phyloP scores from a whole-genome alignment of 1,140 invertebrate genomes.

The Trigoniulus corallinus region DNA sequence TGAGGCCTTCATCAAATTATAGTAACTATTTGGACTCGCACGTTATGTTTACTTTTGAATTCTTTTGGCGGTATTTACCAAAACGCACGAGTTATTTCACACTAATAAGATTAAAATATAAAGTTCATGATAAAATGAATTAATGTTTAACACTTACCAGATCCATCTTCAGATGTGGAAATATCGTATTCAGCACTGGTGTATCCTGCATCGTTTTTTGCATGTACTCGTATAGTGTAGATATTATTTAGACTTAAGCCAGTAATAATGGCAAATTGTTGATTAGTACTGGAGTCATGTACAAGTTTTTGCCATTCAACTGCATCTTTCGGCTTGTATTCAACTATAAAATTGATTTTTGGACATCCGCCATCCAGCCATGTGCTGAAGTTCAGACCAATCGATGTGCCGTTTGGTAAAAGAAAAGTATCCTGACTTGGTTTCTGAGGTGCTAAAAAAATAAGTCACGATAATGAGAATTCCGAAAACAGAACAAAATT shows the following conservation, averaged over 20 bases:
- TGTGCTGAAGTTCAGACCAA: background rate
- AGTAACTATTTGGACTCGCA: too few relatives aligned
- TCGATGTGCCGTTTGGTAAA: background rate
- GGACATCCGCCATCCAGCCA: slow-evolving; percentile 7
- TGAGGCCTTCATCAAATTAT: too few relatives aligned
- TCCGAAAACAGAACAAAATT: too few relatives aligned
- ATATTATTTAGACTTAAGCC: background rate
- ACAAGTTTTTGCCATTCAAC: background rate
- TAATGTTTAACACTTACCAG: too few relatives aligned
- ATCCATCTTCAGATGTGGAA: background rate
- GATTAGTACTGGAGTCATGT: background rate
- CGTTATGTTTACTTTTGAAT: too few relatives aligned
- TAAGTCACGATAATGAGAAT: too few relatives aligned
- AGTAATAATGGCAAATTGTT: background rate
- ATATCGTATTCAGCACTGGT: slow-evolving; percentile 3
- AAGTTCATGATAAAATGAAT: too few relatives aligned
- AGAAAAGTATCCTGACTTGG: slow-evolving; percentile 1
- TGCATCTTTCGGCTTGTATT: slow-evolving; percentile 3
- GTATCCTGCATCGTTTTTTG: slow-evolving; percentile 1
- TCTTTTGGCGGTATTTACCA: too few relatives aligned
- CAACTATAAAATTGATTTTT: background rate
- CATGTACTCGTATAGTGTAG: slow-evolving; percentile 1
- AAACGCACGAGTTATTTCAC: too few relatives aligned
- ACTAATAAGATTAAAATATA: too few relatives aligned
- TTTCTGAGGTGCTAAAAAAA: slow-evolving; percentile 2